Evolutionary conservation across 1,140 invertebrate genomes (phyloP).

Genomic region (Aphaenogaster rudis): DNA sequence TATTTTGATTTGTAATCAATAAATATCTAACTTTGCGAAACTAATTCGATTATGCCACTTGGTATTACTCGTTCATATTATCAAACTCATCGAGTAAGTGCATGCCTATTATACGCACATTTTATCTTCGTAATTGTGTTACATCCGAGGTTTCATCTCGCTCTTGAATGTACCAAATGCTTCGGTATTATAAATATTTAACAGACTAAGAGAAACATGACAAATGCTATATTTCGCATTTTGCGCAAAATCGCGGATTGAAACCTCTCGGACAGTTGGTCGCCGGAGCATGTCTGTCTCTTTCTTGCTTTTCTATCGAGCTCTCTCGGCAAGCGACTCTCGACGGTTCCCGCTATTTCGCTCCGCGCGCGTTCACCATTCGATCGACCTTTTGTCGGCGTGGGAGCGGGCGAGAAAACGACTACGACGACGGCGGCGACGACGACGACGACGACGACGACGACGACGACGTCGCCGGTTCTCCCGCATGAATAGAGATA

Average conservation of each 20-base stretch:
- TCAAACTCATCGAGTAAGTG: background rate
- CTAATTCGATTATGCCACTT: background rate
- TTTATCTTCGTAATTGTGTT: background rate
- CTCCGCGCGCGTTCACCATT: constrained; percentile 32
- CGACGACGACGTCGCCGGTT: constrained; percentile 16
- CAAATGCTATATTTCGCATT: constrained; percentile 25
- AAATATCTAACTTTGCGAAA: background rate
- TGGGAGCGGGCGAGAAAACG: constrained; percentile 33
- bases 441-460: constrained; percentile 12
- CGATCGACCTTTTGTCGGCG: constrained; percentile 59
- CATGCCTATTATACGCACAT: background rate
- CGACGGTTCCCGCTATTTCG: constrained; percentile 44
- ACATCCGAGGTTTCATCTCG: background rate
- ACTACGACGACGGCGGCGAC: background rate
- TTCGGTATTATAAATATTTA: constrained; percentile 42
- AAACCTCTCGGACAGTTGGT: constrained; percentile 41
- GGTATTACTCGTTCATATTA: background rate
- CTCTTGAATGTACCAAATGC: background rate
- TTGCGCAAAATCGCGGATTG: background rate
- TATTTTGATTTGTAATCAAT: background rate
- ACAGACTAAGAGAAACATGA: background rate
- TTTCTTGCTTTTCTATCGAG: constrained; percentile 21
- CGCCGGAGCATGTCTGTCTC: background rate
- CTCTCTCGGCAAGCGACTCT: constrained; percentile 35
- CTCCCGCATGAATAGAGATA: constrained; percentile 50